Conservation (phyloP, 2,888 invertebrate genomes). For the Mesoligia furuncula region DNA sequence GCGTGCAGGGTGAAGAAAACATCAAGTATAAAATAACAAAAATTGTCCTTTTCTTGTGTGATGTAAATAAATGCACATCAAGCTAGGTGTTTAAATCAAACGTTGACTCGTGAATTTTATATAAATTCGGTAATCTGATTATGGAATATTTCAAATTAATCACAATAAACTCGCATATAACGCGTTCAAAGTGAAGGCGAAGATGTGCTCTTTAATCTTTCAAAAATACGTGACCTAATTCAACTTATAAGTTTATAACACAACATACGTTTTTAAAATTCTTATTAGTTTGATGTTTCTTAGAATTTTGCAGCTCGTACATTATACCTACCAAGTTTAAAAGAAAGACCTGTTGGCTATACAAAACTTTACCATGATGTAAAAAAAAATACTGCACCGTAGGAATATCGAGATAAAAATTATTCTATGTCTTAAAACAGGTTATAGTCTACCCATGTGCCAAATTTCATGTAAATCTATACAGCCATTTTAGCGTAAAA, state of each 20-base stretch:
- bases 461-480: neutral
- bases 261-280: neutral
- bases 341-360: neutral
- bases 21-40: neutral
- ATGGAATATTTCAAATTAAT: conserved; percentile 39
- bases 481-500: neutral
- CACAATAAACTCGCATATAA: conserved; percentile 24
- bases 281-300: neutral
- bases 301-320: neutral
- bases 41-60: conserved; percentile 19
- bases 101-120: conserved; percentile 48
- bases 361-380: neutral
- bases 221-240: neutral
- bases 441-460: too few species aligned
- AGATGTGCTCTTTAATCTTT: neutral
- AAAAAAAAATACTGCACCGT: neutral
- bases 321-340: neutral
- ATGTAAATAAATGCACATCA: conserved; percentile 53
- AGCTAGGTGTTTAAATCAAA: conserved; percentile 40
- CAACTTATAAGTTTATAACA: neutral
- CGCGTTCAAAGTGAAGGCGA: conserved; percentile 6
- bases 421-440: too few species aligned
- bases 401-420: neutral
- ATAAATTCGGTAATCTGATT: conserved; percentile 28
- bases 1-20: conserved; percentile 8